Base-by-base conservation (phyloP, 23 tunicate genomes). In the Styela clava region DNA sequence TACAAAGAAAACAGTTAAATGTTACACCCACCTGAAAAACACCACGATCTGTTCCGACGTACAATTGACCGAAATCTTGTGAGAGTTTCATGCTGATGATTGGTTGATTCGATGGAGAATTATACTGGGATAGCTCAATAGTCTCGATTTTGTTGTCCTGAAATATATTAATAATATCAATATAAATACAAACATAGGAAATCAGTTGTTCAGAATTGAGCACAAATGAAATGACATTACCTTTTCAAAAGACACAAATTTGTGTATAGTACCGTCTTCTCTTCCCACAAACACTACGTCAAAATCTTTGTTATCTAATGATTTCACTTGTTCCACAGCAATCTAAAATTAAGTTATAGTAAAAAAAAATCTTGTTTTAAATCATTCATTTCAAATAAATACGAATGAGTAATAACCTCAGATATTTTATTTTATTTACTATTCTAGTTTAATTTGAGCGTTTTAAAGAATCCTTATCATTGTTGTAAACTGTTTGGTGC, bases 1-100 rank as follows among this genome's bases (percentile, higher is more conserved):
- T n/a, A n/a, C n/a, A n/a, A n/a, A n/a, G n/a, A n/a, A n/a, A n/a
- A n/a, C n/a, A n/a, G n/a, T n/a, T n/a, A n/a, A n/a, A n/a, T n/a
- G n/a, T n/a, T n/a, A n/a, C n/a, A n/a, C 31, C 16, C n/a, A 67
- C 71, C 64, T 76, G 81, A 25, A 37, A n/a, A 52, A 76, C 62
- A 0, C 62, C 64, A 12, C 24, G 35, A 9, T 76, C 65, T 7
- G 81, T 76, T 25, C 81, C 81, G 31, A 76, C 65, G 65, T 76
- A 76, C 2, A 76, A 56, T 52, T 44, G 64, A 7, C 65, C 81
- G 24, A 33, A 0, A 20, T 44, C 81, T 52, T 76, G 64, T 16
- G 81, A 76, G 18, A 76, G 31, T 26, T 25, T 44, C 81, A 76
- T 76, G 81, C 81, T 76, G 25, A 76, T 44, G 21, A 76, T 44